These are phyloP conservation scores for Agrilus planipennis DNA, from an alignment of 1,140 invertebrate genomes.

Conservation along the genomic window DNA sequence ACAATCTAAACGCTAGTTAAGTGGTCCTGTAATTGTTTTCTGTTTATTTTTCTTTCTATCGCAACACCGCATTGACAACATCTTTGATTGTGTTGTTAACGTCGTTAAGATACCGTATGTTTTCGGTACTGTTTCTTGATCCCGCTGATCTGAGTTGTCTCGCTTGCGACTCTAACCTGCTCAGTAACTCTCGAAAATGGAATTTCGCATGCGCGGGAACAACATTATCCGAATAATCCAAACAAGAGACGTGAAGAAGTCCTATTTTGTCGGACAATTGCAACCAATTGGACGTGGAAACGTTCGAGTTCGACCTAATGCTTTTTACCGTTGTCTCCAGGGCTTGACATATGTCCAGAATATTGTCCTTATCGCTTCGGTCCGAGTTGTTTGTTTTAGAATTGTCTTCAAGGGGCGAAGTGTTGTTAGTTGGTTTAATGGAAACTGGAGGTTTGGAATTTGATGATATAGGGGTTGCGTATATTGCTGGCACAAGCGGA, in stretches of 20 bases:
- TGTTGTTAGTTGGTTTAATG: conserved; percentile 42
- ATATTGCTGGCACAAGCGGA: conserved; percentile 40
- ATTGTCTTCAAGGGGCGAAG: conserved; percentile 36
- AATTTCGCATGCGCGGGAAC: conserved; percentile 80
- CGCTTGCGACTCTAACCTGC: conserved; percentile 67
- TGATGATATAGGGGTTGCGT: conserved; percentile 46
- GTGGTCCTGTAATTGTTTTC: too few species aligned
- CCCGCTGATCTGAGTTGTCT: conserved; percentile 61
- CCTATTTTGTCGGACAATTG: conserved; percentile 76
- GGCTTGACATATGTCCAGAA: conserved; percentile 54
- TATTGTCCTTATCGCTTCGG: conserved; percentile 44
- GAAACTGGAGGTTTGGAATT: conserved; percentile 40
- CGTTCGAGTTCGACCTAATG: conserved; percentile 43
- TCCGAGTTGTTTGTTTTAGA: conserved; percentile 34
- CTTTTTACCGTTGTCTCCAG: conserved; percentile 53
- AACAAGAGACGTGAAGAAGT: conserved; percentile 63
- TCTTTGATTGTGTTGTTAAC: conserved; percentile 71
- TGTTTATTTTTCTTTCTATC: too few species aligned
- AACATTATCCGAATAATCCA: conserved; percentile 54
- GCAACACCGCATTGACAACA: conserved; percentile 66
- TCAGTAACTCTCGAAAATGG: conserved; percentile 75
- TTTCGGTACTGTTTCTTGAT: conserved; percentile 54
- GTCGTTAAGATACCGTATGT: conserved; percentile 54
- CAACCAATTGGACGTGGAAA: conserved; percentile 58
- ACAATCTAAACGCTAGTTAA: too few species aligned